These are phyloP conservation scores for Vulpes vulpes DNA, from an alignment of 2,113 vertebrate genomes.

Conservation along the genomic window DNA sequence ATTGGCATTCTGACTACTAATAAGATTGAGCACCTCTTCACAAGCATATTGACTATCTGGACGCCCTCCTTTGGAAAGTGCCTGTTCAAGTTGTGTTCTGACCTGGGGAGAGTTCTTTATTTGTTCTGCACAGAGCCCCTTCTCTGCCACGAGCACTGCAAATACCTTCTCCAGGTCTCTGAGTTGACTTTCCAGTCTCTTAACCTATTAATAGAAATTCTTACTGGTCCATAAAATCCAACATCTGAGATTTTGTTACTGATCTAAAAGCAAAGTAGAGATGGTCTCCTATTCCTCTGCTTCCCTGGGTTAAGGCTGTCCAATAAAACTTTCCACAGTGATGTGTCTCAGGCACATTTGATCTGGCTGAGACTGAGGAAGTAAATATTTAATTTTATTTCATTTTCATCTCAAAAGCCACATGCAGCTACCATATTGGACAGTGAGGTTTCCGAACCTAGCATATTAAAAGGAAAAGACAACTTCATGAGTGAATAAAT, in stretches of 20 bases:
- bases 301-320: not conserved
- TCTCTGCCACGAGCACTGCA: not conserved
- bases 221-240: not conserved
- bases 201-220: not conserved
- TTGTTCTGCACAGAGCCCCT: not conserved
- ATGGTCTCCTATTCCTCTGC: not conserved
- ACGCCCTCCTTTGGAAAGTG: not conserved
- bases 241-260: not conserved
- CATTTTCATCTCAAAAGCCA: not conserved
- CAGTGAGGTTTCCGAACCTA: not conserved
- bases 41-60: not conserved
- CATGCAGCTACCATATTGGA: too few relatives aligned
- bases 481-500: not conserved
- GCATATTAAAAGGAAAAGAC: too few relatives aligned
- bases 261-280: not conserved
- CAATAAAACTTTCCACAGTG: not conserved
- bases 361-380: not conserved
- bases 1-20: not conserved
- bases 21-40: not conserved
- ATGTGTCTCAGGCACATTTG: accelerated
- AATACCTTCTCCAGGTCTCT: not conserved
- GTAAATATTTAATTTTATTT: not conserved
- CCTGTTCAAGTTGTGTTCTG: not conserved
- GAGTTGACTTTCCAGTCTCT: not conserved
- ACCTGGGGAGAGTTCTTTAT: not conserved